phyloP scores from a whole-genome alignment of 2,797 vertebrate genomes.

The Margarornis squamiger region DNA sequence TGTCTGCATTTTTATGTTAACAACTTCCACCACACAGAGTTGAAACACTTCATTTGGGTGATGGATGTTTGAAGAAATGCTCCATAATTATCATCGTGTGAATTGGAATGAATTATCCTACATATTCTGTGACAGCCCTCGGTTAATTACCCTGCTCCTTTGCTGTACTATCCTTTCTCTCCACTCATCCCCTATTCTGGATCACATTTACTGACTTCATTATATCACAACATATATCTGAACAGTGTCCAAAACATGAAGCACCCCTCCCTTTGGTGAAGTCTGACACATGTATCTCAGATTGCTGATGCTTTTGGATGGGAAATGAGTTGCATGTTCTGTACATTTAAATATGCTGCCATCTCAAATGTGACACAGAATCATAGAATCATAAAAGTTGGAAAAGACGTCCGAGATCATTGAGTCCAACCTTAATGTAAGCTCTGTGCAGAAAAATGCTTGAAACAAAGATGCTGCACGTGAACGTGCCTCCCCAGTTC shows the following conservation, averaged over 20 bases:
- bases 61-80: constrained; percentile 3
- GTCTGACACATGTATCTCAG: neutral
- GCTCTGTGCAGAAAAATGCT: neutral
- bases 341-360: neutral
- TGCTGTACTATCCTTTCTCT: neutral
- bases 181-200: neutral
- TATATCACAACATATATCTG: neutral
- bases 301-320: neutral
- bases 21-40: neutral
- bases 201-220: neutral
- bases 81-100: neutral
- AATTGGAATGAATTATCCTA: neutral
- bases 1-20: constrained; percentile 38
- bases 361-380: neutral
- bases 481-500: neutral
- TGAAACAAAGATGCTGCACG: neutral
- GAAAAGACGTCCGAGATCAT: neutral
- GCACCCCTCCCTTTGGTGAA: neutral
- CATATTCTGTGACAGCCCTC: neutral
- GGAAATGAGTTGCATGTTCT: neutral
- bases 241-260: neutral
- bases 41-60: neutral
- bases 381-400: neutral
- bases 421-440: neutral
- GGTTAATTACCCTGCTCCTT: neutral